Conservation (phyloP, 2,113 vertebrate genomes). For the Lucifuga dentata region DNA sequence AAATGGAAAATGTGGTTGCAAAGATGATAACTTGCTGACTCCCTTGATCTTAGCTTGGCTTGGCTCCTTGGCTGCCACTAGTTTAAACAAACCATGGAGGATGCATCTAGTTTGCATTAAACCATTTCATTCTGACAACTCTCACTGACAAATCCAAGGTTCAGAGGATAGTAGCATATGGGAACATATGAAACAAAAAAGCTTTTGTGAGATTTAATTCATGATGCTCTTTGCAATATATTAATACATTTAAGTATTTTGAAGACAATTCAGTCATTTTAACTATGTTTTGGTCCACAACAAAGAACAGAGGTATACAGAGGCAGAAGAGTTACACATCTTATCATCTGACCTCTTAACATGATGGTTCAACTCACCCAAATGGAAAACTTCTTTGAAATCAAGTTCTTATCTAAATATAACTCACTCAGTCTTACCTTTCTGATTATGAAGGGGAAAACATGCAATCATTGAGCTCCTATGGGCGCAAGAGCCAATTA, state of each 20-base stretch:
- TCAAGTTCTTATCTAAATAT: conserved; percentile 71
- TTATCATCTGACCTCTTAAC: conserved; percentile 10
- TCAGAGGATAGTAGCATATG: conserved; percentile 33
- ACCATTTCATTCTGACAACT: conserved; percentile 71
- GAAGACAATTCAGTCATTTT: neutral
- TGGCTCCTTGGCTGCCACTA: conserved; percentile 56
- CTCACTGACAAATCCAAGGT: conserved; percentile 70
- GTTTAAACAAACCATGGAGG: conserved; percentile 79
- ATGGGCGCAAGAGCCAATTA: conserved; percentile 75
- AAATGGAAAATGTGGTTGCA: conserved; percentile 59
- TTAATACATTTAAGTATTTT: neutral
- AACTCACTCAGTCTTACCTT: conserved; percentile 68
- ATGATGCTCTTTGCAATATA: neutral
- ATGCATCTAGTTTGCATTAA: conserved; percentile 79
- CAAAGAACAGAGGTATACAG: neutral
- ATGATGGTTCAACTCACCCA: conserved; percentile 25
- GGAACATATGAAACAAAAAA: conserved; percentile 48
- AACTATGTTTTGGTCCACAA: neutral
- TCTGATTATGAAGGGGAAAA: conserved; percentile 68
- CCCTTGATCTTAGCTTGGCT: conserved; percentile 67
- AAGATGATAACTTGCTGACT: conserved; percentile 68
- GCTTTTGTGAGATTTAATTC: conserved; percentile 39
- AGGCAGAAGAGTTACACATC: neutral
- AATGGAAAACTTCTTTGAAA: conserved; percentile 62
- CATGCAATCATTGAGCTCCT: conserved; percentile 53